Base-by-base conservation (phyloP, 2,797 vertebrate species). In the Centropyge bicolor region DNA sequence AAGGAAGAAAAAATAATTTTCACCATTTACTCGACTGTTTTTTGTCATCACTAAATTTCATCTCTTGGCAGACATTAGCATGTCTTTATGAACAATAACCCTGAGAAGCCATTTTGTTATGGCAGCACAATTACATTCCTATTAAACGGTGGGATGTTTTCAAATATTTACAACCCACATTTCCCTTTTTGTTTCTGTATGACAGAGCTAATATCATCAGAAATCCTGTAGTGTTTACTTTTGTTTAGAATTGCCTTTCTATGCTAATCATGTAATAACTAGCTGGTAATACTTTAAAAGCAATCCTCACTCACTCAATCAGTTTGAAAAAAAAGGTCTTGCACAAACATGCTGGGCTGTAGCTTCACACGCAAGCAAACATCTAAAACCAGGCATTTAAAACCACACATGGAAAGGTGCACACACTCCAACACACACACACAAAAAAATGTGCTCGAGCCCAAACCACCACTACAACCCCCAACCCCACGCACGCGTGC, bases 341-440 rank as follows among this genome's bases (percentile, higher is more conserved):
- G 70, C 78, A 85, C 75, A 79, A 90, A 93, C 82, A 88, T 10
- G 52, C 75, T 71, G 57, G 75, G 80, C 82, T 80, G n/a, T 70
- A 90, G 78, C 82, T 86, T 88, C 86, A 91, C 91, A 93, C 80
- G 78, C 85, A 84, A 88, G 74, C 79, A 88, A 86, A 86, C 82
- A 83, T 84, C 74, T 81, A 76, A 89, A 90, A 86, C 69, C 72
- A 83, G 64, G 76, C 85, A 87, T 75, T 91, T 78, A 85, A 85
- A 90, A 83, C 76, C 74, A 73, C 87, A 88, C 69, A 69, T 3
- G 54, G 60, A 89, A 88, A 91, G 88, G 85, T 88, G 74, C 63
- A 67, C 80, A 80, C 63, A 43, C 79, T 82, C 75, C 76, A 51
- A 76, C 48, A 38, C 36, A 70, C 56, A 76, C 72, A 77, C 27